Percentiles rank a stretch among this genome's conserved stretches.
phyloP scores from a whole-genome alignment of 2,797 vertebrate species.

The Kryptolebias ocellatus region DNA sequence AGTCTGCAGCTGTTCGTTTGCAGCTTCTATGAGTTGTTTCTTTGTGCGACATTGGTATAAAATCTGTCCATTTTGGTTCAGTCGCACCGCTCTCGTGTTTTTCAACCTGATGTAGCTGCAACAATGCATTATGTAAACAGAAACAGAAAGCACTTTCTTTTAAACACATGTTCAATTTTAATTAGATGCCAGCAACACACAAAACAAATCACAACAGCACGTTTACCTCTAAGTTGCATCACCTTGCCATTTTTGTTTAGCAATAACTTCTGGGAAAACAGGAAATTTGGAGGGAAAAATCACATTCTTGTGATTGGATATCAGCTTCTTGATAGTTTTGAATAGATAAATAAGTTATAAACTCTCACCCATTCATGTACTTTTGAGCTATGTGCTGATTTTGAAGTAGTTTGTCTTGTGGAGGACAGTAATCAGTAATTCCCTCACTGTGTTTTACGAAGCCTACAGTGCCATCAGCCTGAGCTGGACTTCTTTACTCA shows the following conservation, averaged over 20 bases:
- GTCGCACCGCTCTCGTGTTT: not conserved
- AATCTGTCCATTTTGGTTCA: not conserved
- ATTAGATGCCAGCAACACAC: not conserved
- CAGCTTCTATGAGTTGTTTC: not conserved
- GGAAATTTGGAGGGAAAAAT: no score
- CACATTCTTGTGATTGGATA: no score
- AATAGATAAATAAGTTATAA: no score
- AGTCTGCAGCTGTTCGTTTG: not conserved
- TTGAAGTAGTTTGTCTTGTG: no score
- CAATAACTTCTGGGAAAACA: no score
- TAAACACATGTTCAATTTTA: not conserved
- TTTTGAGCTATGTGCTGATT: no score
- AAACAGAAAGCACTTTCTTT: not conserved
- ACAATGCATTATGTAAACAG: not conserved
- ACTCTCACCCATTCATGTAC: no score
- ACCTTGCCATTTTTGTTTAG: not conserved
- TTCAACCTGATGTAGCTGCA: not conserved
- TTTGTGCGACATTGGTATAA: not conserved
- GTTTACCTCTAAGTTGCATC: not conserved
- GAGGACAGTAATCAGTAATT: no score
- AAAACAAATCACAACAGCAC: not conserved
- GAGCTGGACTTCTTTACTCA: not conserved
- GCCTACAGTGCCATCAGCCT: not conserved
- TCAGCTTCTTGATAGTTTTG: no score
- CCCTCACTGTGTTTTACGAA: not conserved